phyloP scores from a whole-genome alignment of 1,140 invertebrate genomes.

The Camponotus pennsylvanicus region DNA sequence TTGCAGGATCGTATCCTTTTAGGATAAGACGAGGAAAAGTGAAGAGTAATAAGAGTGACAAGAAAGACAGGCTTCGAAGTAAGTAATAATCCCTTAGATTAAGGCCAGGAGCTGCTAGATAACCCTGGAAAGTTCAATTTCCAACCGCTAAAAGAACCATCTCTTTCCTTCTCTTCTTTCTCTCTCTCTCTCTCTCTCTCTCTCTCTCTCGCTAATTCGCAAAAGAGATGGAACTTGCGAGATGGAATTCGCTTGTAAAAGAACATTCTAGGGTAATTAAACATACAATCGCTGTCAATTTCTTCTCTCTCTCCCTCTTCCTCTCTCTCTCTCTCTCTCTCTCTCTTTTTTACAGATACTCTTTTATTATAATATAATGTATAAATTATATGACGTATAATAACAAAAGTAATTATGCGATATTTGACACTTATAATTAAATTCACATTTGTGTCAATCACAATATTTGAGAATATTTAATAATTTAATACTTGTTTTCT shows the following conservation, averaged over 20 bases:
- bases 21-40: conserved; percentile 1
- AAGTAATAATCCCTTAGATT: conserved; percentile 70
- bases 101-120: conserved; percentile 62
- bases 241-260: conserved; percentile 31
- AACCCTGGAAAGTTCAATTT: conserved; percentile 65
- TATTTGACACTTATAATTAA: background rate
- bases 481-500: background rate
- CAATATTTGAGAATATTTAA: background rate
- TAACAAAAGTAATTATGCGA: background rate
- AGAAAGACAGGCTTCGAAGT: conserved; percentile 1
- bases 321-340: too few species aligned
- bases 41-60: conserved; percentile 23
- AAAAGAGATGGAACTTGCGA: conserved; percentile 1
- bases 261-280: conserved; percentile 36
- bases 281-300: background rate
- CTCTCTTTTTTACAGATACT: background rate
- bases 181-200: background rate
- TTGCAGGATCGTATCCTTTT: conserved; percentile 28
- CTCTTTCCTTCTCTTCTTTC: background rate
- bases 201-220: background rate
- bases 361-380: background rate
- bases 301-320: too few species aligned
- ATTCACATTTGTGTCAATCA: background rate
- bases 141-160: conserved; percentile 41
- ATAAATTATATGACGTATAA: background rate